Percentiles rank a stretch among this genome's conserved stretches.
Evolutionary conservation across 2,113 vertebrate genomes (phyloP).

Genomic region (Tonatia bakeri): DNA sequence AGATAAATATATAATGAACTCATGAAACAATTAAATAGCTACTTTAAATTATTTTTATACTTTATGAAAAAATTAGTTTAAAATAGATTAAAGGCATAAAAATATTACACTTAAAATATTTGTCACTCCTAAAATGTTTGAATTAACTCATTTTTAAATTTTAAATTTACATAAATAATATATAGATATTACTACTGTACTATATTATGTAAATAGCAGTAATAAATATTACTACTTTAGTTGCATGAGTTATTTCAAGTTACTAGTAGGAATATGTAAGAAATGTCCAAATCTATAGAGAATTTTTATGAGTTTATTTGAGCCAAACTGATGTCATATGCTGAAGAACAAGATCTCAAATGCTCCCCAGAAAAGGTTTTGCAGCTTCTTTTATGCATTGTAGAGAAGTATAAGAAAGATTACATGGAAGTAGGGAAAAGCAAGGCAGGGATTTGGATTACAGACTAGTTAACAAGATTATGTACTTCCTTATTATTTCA

Average conservation of each 20-base stretch:
- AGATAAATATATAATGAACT: neutral
- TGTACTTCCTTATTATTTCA: neutral
- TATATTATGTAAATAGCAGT: too few relatives aligned
- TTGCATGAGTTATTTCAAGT: slow-evolving; percentile 70
- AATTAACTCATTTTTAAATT: neutral
- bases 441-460: neutral
- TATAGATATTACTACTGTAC: neutral
- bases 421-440: neutral
- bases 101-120: slow-evolving; percentile 18
- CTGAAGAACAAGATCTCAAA: neutral
- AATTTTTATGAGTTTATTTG: neutral
- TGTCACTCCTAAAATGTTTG: neutral
- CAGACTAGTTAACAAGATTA: neutral
- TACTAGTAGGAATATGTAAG: slow-evolving; percentile 63
- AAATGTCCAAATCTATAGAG: neutral
- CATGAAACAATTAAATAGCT: neutral
- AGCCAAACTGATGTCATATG: neutral
- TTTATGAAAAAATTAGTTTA: neutral
- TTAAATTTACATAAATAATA: neutral
- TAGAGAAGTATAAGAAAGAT: neutral
- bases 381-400: neutral
- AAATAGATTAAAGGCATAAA: neutral
- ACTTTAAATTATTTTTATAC: neutral
- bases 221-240: slow-evolving; percentile 30
- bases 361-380: neutral